Base-by-base conservation (phyloP, 1,140 invertebrate species). In the Drosophila triauraria region DNA sequence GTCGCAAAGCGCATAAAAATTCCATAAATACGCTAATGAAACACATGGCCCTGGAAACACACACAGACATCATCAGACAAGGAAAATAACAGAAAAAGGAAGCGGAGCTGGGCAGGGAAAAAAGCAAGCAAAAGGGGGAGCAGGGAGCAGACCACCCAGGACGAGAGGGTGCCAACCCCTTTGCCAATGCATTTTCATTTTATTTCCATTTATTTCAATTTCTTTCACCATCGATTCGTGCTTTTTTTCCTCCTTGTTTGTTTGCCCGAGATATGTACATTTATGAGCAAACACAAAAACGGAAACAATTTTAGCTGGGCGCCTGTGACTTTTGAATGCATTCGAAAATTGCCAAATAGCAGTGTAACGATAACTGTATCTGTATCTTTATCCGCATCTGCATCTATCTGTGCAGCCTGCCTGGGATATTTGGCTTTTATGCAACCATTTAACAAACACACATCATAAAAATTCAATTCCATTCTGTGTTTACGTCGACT, bases 361-460 rank as follows among this genome's bases (percentile, higher is more conserved):
- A 71, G 40, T 71, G 57, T 46, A 76, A 43, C 74, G 61, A 51
- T 60, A 61, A 53, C 32, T 56, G 61, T 54, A 60, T 46, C 35
- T 56, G 30, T 27, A 58, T 32, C 47, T 13, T 44, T 43, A 17
- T 44, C 5, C 48, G 20, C 44, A 44, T 51, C 47, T 59, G 43
- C 40, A 44, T 51, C 27, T 59, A 44, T 51, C 27, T 59, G 46
- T 59, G 46, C 57, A 48, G 59, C 15, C 48, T 40, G 68, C 27
- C 60, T 59, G 56, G 48, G 20, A 71, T 75, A 63, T 80, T 80
- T 83, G 84, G 68, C 78, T 85, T 90, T 90, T 90, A 91, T 90
- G 85, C 88, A 90, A 90, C 58, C 85, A 85, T 90, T 90, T 90
- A 90, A 90, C 85, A 90, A 85, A 80, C 85, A 90, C 85, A 90